Evolutionary conservation across 2,113 vertebrate genomes (phyloP), one percentile per base, ranked within the genome.

Genomic region (Phylloscopus whistleri): DNA sequence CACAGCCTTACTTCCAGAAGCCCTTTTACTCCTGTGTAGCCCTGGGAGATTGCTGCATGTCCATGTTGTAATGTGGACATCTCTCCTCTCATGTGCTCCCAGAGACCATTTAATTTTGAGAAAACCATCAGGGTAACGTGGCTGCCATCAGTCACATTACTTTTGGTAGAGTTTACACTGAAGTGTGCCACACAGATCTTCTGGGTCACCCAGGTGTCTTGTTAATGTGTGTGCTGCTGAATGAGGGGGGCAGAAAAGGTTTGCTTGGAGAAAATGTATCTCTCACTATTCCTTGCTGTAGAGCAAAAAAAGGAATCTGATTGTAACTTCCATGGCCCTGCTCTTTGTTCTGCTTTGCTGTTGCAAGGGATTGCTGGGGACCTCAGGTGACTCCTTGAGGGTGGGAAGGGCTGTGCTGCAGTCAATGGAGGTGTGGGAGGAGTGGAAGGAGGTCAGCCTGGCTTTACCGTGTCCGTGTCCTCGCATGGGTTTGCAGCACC

Each of bases 401-500:
- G 41, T 37, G 55, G 60, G 49, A 20, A 64, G 30, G 37, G 35
- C 52, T 9, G 11, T 20, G 66, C 1, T 67, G 67, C 58, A 41
- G 78, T 24, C 58, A 24, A 0, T 55, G 67, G 44, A 51, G 46
- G 11, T 7, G 28, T 77, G 68, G 69, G 56, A 58, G 56, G 69
- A 28, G 67, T 46, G 19, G 39, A 67, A 73, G 28, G 63, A 41
- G 43, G n/a, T 84, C 84, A 89, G 81, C 63, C 53, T 12, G 30
- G 48, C 60, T 73, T 87, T 59, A 7, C 2, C 0, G 0, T 49
- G 41, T 68, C 2, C 0, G 0, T 49, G 41, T 68, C 90, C 82
- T 51, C 0, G 1, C 7, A 1, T 0, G 0, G n/a, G 39, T 37
- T 82, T 76, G 49, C 8, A 3, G 81, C 5, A 2, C 62, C 35